phyloP scores from a whole-genome alignment of 1,140 invertebrate species.

The Halyomorpha halys region DNA sequence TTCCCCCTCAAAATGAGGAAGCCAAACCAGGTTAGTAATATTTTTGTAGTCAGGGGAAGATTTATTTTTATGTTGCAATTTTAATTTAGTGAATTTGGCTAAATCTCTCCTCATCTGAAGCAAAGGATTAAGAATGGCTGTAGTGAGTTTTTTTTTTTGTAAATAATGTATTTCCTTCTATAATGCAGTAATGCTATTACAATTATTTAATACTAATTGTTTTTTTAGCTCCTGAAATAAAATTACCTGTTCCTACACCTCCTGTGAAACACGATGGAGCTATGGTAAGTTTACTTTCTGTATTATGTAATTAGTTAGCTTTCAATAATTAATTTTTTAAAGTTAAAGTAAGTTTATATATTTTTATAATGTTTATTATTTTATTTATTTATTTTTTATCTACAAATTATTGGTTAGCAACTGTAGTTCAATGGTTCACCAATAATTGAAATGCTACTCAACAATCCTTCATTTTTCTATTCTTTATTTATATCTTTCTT shows the following conservation, averaged over 20 bases:
- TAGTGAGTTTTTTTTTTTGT: slow-evolving; percentile 9
- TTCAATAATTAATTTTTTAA: too few species aligned
- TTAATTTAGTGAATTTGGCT: slow-evolving; percentile 4
- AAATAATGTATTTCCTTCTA: background rate
- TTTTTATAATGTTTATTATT: too few species aligned
- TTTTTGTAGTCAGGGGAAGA: background rate
- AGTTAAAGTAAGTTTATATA: too few species aligned
- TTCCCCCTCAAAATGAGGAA: slow-evolving; percentile 23
- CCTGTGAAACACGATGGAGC: slow-evolving; percentile 8
- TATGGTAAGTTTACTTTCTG: slow-evolving; percentile 15
- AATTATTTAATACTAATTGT: background rate
- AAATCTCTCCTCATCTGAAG: background rate
- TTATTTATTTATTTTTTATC: too few species aligned
- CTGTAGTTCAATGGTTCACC: too few species aligned
- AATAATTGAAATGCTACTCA: too few species aligned
- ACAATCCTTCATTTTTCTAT: too few species aligned
- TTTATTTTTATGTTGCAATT: background rate
- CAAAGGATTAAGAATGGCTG: slow-evolving; percentile 1
- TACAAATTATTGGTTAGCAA: too few species aligned
- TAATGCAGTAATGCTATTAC: background rate
- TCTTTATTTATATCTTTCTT: too few species aligned
- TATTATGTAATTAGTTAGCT: too few species aligned
- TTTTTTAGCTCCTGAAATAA: slow-evolving; percentile 14
- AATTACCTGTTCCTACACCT: slow-evolving; percentile 13
- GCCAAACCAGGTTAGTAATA: slow-evolving; percentile 27